These are phyloP conservation scores for Sinella curviseta DNA, from an alignment of 1,140 invertebrate genomes.

Conservation along the genomic window DNA sequence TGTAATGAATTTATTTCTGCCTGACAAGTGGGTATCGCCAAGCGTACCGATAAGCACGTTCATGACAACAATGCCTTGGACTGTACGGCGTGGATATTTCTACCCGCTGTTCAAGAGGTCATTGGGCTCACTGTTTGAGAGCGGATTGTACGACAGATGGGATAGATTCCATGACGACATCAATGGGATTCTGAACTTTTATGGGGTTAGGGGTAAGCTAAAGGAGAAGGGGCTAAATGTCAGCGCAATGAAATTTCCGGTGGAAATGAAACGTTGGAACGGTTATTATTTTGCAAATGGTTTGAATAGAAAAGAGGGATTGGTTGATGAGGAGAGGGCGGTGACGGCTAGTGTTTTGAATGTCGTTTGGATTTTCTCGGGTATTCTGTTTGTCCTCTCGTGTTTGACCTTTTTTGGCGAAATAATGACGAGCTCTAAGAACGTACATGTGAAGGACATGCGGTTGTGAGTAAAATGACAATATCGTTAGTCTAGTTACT, in stretches of 20 bases:
- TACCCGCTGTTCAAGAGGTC: background rate
- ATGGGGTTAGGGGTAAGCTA: background rate
- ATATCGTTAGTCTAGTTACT: no score
- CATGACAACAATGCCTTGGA: background rate
- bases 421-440: no score
- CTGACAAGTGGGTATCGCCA: background rate
- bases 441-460: no score
- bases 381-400: background rate
- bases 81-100: background rate
- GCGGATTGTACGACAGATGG: background rate
- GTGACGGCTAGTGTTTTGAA: background rate
- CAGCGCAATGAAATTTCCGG: background rate
- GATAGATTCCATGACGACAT: background rate
- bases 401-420: no score
- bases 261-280: background rate
- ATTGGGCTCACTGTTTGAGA: background rate
- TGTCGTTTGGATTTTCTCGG: background rate
- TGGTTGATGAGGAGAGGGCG: no score
- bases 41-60: background rate
- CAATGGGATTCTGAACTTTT: background rate
- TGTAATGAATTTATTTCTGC: background rate
- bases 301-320: no score
- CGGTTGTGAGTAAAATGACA: no score
- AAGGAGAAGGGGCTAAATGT: background rate
- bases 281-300: background rate